Percentiles rank a stretch among this genome's conserved stretches.
Conservation (phyloP, 2,888 invertebrate species). For the Callimorpha dominula region DNA sequence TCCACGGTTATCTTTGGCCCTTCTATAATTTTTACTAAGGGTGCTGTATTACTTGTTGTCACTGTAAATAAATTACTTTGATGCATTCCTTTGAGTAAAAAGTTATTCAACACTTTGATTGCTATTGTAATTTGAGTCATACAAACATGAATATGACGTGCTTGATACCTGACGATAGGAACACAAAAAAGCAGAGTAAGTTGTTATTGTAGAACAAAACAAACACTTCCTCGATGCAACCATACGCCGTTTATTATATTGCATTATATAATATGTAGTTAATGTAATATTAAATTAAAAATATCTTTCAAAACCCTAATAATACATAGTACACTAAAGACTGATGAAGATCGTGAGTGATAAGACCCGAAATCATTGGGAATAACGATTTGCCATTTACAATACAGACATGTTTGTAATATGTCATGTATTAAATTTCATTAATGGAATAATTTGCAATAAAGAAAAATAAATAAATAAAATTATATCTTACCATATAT, state of each 20-base stretch:
- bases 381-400: too few species aligned
- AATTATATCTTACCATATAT: constrained; percentile 41
- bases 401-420: not conserved
- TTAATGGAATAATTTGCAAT: not conserved
- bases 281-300: too few species aligned
- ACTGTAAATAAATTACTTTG: constrained; percentile 36
- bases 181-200: not conserved
- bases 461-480: not conserved
- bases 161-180: not conserved
- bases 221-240: not conserved
- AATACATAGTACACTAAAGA: too few species aligned
- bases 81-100: not conserved
- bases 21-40: constrained; percentile 53
- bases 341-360: too few species aligned
- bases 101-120: not conserved
- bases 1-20: constrained; percentile 40
- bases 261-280: too few species aligned
- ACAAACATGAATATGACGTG: not conserved
- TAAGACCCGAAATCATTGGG: too few species aligned
- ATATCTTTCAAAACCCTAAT: too few species aligned
- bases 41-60: constrained; percentile 38
- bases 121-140: not conserved
- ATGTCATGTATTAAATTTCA: not conserved
- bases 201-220: not conserved
- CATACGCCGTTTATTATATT: too few species aligned